phyloP scores from a whole-genome alignment of 2,888 invertebrate genomes.

The Plutella xylostella region DNA sequence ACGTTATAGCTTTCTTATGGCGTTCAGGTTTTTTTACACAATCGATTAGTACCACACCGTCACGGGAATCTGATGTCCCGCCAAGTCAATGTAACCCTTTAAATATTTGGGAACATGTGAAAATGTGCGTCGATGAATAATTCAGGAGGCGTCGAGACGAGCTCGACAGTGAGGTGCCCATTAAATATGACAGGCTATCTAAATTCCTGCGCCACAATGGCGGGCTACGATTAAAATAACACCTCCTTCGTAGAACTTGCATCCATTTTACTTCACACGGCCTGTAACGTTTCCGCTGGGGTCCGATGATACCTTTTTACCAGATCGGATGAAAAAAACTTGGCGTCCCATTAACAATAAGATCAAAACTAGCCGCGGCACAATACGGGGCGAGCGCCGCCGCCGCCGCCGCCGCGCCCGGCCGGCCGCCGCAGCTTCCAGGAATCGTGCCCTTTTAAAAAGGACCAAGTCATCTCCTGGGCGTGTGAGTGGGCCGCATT shows the following conservation, averaged over 20 bases:
- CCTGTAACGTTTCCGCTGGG: constrained; percentile 68
- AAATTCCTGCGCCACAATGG: constrained; percentile 67
- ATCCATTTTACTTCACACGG: constrained; percentile 65
- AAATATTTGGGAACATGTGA: not conserved
- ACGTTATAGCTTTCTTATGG: not conserved
- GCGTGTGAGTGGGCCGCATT: constrained; percentile 58
- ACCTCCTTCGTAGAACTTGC: constrained; percentile 66
- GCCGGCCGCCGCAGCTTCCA: constrained; percentile 57
- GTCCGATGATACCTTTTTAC: constrained; percentile 64
- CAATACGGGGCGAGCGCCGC: constrained; percentile 62
- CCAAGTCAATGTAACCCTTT: not conserved
- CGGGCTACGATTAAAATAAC: constrained; percentile 67
- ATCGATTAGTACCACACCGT: no score
- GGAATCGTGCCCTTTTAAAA: constrained; percentile 61
- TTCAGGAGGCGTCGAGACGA: constrained; percentile 28
- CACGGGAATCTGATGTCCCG: not conserved
- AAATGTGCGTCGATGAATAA: constrained; percentile 34
- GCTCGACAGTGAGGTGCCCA: constrained; percentile 58
- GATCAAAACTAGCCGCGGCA: constrained; percentile 68
- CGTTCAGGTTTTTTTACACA: no score
- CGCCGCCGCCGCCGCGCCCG: constrained; percentile 46
- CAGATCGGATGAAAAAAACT: constrained; percentile 59
- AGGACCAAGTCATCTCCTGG: constrained; percentile 61
- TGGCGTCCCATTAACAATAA: constrained; percentile 70
- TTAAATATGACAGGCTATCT: constrained; percentile 68